phyloP scores from a whole-genome alignment of 2,113 vertebrate species.

The Lethenteron reissneri region DNA sequence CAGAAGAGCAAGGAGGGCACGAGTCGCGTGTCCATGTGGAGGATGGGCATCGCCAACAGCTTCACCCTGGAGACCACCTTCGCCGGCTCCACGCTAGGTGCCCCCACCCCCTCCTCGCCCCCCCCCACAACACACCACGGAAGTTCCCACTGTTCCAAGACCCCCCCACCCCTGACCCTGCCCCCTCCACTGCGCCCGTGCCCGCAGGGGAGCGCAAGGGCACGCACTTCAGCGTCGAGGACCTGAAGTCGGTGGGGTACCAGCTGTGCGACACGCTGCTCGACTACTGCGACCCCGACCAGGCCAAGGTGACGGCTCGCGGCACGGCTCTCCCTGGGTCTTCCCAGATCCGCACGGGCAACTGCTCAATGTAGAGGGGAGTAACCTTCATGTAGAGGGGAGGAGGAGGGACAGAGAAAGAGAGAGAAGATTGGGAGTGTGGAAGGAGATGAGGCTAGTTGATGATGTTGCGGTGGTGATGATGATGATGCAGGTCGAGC shows the following conservation, averaged over 20 bases:
- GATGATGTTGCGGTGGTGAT: no score
- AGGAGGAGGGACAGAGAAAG: no score
- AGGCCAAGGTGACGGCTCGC: slow-evolving; percentile 31
- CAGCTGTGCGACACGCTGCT: slow-evolving; percentile 65
- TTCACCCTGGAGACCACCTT: slow-evolving; percentile 76
- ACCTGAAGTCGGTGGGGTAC: slow-evolving; percentile 51
- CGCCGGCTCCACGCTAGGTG: slow-evolving; percentile 58
- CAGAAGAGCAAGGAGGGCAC: slow-evolving; percentile 29
- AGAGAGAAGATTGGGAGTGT: no score
- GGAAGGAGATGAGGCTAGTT: no score
- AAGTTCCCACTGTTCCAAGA: not conserved
- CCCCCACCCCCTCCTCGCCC: not conserved
- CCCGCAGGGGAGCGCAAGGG: slow-evolving; percentile 33
- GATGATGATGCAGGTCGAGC: no score
- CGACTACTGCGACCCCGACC: slow-evolving; percentile 60
- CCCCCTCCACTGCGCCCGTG: no score
- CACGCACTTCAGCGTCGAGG: slow-evolving; percentile 46
- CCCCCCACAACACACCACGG: not conserved
- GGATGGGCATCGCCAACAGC: slow-evolving; percentile 58
- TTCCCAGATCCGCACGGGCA: slow-evolving; percentile 15
- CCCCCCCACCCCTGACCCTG: no score
- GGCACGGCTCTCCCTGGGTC: not conserved
- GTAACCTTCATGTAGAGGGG: slow-evolving; percentile 9
- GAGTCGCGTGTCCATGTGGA: slow-evolving; percentile 33
- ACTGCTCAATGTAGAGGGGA: slow-evolving; percentile 22